Conservation (phyloP, 2,888 invertebrate species). For the Habrosyne pyritoides region DNA sequence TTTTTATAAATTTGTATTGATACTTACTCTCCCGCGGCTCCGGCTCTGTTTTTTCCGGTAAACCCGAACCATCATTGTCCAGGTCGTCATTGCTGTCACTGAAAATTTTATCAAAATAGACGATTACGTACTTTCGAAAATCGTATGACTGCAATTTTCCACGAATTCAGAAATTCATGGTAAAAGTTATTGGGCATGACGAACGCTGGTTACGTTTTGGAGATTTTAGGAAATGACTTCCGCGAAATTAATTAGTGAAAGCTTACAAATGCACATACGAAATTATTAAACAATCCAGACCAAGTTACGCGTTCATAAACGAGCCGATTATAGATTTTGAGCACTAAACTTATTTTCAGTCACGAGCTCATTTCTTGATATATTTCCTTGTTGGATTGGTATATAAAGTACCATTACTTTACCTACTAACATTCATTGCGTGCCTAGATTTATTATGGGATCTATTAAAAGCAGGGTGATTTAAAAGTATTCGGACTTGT, state of each 20-base stretch:
- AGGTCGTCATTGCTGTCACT: constrained; percentile 50
- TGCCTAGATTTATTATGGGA: not conserved
- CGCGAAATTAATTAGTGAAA: not conserved
- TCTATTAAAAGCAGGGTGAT: not conserved
- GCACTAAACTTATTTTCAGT: not conserved
- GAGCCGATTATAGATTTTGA: not conserved
- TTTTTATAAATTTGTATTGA: constrained; percentile 11
- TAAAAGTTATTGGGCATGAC: no score
- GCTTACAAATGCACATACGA: not conserved
- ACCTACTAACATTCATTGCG: not conserved
- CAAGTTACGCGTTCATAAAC: not conserved
- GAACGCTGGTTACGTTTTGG: no score
- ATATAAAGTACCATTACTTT: not conserved
- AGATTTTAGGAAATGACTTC: no score
- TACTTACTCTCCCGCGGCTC: constrained; percentile 66
- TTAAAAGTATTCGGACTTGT: no score
- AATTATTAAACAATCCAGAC: not conserved
- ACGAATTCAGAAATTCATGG: no score
- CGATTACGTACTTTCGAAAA: no score
- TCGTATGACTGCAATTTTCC: no score
- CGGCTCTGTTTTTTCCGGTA: constrained; percentile 40
- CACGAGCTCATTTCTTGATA: not conserved
- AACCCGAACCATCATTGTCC: constrained; percentile 51
- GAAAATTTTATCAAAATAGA: constrained; percentile 29
- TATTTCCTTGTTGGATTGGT: not conserved